Evolutionary conservation across 2,797 vertebrate genomes (phyloP).

Genomic region (Pseudochromis fuscus): DNA sequence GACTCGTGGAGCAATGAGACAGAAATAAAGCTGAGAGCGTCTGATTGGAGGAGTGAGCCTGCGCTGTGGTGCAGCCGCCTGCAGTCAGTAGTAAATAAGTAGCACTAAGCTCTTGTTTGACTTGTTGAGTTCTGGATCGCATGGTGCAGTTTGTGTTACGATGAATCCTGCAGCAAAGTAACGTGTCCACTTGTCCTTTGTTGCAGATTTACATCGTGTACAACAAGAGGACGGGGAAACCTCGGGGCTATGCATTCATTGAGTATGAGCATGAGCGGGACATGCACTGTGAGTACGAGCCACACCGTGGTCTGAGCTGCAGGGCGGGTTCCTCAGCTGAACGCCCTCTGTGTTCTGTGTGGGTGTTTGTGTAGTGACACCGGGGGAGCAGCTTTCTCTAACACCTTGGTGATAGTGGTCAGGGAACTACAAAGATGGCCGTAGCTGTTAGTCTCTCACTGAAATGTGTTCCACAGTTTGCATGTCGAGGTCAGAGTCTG

Average conservation of each 20-base stretch:
- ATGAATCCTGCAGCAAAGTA: neutral
- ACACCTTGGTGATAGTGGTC: neutral
- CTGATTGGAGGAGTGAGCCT: no score
- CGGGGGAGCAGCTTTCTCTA: constrained; percentile 22
- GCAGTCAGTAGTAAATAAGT: no score
- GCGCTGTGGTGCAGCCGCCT: no score
- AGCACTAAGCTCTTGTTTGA: no score
- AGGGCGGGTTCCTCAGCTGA: no score
- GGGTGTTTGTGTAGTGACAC: neutral
- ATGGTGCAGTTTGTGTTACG: neutral
- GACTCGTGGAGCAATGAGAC: no score
- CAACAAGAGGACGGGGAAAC: constrained; percentile 94
- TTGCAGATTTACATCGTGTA: constrained; percentile 96
- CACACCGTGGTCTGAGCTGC: no score
- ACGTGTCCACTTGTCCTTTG: neutral
- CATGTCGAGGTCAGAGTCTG: constrained; percentile 60
- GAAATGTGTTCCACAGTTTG: constrained; percentile 31
- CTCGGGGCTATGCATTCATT: constrained; percentile 96
- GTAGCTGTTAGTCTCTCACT: constrained; percentile 1
- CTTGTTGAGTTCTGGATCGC: no score
- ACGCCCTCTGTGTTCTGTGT: neutral
- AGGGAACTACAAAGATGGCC: neutral
- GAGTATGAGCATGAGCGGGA: constrained; percentile 97
- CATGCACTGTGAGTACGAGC: constrained; percentile 96
- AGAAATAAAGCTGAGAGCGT: no score